Percentiles rank a stretch among this genome's conserved stretches.
Conservation (phyloP, 2,113 vertebrate species). For the Dasypus novemcinctus region DNA sequence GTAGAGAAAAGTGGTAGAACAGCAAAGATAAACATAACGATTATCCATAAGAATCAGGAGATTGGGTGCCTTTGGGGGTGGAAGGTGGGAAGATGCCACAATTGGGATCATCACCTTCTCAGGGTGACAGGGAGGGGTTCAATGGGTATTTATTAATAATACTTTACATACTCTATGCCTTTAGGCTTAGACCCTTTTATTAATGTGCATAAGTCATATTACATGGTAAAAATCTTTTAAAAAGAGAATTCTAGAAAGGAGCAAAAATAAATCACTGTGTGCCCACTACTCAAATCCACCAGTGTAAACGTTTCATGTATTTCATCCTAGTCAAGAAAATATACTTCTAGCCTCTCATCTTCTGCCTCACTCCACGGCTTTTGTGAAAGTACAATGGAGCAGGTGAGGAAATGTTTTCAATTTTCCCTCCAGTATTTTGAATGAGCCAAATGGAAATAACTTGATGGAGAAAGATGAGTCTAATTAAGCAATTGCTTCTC, state of each 20-base stretch:
- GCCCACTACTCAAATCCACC: neutral
- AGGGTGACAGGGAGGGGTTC: neutral
- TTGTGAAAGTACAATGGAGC: neutral
- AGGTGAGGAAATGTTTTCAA: neutral
- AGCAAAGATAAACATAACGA: neutral
- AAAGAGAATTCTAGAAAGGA: neutral
- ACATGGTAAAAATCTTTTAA: neutral
- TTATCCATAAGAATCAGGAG: neutral
- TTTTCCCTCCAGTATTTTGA: neutral
- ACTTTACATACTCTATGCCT: neutral
- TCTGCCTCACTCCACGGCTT: neutral
- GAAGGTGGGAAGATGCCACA: too few species aligned
- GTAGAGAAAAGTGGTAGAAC: neutral
- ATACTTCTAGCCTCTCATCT: neutral
- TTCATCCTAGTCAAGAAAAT: neutral
- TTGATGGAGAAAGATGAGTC: conserved; percentile 1
- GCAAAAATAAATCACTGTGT: neutral
- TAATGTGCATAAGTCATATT: neutral
- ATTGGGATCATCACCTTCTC: neutral
- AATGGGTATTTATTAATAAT: neutral
- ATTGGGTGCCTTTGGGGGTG: neutral
- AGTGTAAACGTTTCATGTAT: neutral
- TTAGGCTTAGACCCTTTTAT: neutral
- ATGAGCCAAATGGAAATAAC: conserved; percentile 22
- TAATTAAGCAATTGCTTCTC: conserved; percentile 10